Evolutionary conservation across 2,888 invertebrate genomes (phyloP).

Genomic region (Dione juno): DNA sequence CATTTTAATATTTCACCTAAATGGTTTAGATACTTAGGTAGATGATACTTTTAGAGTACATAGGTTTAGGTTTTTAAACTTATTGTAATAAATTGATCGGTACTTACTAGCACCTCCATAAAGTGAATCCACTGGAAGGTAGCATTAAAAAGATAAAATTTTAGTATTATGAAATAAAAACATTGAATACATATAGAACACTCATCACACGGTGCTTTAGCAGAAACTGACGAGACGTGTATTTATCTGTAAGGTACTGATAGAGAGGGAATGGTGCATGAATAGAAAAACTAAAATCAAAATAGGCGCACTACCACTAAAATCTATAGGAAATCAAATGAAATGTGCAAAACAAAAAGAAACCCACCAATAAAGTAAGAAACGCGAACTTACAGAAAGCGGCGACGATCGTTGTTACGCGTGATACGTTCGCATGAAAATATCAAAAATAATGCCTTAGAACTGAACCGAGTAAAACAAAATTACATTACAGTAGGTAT

Average conservation of each 20-base stretch:
- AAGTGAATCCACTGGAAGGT: constrained; percentile 87
- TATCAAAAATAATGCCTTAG: constrained; percentile 73
- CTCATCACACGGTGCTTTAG: constrained; percentile 58
- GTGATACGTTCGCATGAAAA: constrained; percentile 78
- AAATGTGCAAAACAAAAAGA: constrained; percentile 72
- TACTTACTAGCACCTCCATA: constrained; percentile 89
- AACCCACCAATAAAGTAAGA: constrained; percentile 53
- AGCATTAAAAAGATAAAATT: constrained; percentile 66
- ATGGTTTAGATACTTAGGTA: constrained; percentile 1
- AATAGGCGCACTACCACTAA: constrained; percentile 70
- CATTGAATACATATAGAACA: constrained; percentile 48
- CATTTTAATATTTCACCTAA: constrained; percentile 4
- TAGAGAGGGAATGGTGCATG: constrained; percentile 76
- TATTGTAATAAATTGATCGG: constrained; percentile 16
- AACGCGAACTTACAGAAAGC: constrained; percentile 81
- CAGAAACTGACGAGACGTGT: constrained; percentile 51
- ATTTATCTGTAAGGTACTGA: constrained; percentile 45
- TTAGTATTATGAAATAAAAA: constrained; percentile 42
- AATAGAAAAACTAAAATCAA: constrained; percentile 60
- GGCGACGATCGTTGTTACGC: constrained; percentile 69
- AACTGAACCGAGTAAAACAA: constrained; percentile 69
- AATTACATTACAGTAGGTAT: constrained; percentile 62
- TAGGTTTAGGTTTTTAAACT: too few relatives aligned
- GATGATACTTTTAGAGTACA: not conserved
- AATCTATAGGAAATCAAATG: constrained; percentile 57